These are phyloP conservation scores for Minunthozetes semirufus DNA, from an alignment of 2,888 invertebrate species.

Conservation along the genomic window DNA sequence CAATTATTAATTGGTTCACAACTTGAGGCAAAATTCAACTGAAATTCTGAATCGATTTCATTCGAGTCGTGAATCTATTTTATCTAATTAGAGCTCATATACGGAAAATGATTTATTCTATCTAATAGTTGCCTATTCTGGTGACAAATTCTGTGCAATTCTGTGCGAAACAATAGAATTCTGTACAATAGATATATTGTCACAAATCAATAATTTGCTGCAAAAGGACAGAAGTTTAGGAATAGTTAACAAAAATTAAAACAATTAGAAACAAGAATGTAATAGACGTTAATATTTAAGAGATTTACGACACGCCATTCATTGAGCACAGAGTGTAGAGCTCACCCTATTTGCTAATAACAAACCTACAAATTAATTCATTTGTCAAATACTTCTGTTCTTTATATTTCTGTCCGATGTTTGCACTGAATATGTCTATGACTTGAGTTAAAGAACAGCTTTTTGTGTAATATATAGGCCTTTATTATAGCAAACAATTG, in stretches of 20 bases:
- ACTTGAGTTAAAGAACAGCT: constrained; percentile 1
- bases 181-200: neutral
- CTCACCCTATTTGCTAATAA: too few relatives aligned
- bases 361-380: constrained; percentile 4
- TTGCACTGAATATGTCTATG: neutral
- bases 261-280: too few relatives aligned
- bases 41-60: neutral
- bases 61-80: constrained; percentile 1
- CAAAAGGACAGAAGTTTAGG: neutral
- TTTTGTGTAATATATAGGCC: neutral
- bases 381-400: constrained; percentile 9
- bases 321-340: too few relatives aligned
- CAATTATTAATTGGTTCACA: constrained; percentile 3
- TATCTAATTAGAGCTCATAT: neutral
- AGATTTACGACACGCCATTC: too few relatives aligned
- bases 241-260: too few relatives aligned
- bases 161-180: neutral
- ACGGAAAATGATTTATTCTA: neutral
- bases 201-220: neutral
- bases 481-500: constrained; percentile 13
- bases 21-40: neutral
- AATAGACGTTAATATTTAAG: too few relatives aligned
- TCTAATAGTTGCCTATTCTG: neutral
- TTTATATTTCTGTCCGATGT: neutral
- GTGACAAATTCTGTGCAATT: neutral